Evolutionary conservation across 2,113 vertebrate genomes (phyloP).

Genomic region (Vombatus ursinus): DNA sequence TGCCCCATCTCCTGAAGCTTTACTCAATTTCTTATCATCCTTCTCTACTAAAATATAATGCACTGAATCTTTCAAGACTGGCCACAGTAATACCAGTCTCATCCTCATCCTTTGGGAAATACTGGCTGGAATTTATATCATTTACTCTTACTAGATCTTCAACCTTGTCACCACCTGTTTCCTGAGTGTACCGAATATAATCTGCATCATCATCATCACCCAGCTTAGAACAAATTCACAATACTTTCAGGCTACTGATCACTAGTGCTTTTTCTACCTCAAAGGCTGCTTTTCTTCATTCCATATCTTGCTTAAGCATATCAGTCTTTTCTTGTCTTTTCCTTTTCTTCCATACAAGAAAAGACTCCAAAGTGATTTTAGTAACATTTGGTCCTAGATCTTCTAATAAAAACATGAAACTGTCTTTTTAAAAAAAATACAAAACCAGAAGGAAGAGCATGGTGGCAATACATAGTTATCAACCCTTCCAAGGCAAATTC

Average conservation of each 20-base stretch:
- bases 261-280: conserved; percentile 95
- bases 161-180: conserved; percentile 84
- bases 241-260: conserved; percentile 97
- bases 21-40: conserved; percentile 91
- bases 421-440: conserved; percentile 90
- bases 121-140: conserved; percentile 94
- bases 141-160: conserved; percentile 85
- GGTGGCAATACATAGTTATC: conserved; percentile 98
- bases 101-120: conserved; percentile 95
- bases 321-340: conserved; percentile 98
- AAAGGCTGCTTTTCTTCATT: conserved; percentile 97
- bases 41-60: conserved; percentile 77
- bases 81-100: conserved; percentile 95
- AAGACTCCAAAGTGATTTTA: conserved; percentile 98
- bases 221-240: conserved; percentile 96
- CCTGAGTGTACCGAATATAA: conserved; percentile 88
- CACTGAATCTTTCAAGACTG: conserved; percentile 90
- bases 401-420: conserved; percentile 96
- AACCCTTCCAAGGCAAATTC: conserved; percentile 95
- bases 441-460: conserved; percentile 95
- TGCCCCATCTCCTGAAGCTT: conserved; percentile 92
- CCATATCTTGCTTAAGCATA: conserved; percentile 95
- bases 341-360: conserved; percentile 98
- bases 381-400: conserved; percentile 96
- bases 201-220: conserved; percentile 96